Evolutionary conservation across 2,113 vertebrate genomes (phyloP).

Genomic region (Bufo bufo): DNA sequence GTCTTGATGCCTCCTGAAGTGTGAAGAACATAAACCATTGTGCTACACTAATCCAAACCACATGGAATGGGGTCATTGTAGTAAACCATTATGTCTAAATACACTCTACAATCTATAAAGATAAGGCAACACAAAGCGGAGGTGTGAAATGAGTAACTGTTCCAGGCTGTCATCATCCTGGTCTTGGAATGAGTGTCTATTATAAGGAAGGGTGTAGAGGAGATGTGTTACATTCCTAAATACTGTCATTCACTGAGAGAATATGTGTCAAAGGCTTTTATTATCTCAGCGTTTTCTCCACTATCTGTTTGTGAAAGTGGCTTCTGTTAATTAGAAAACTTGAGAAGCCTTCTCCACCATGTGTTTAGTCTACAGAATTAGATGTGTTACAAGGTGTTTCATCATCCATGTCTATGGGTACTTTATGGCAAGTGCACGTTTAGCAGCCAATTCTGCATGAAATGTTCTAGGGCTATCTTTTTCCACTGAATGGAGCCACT

Average conservation of each 20-base stretch:
- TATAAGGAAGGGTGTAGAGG: slow-evolving; percentile 67
- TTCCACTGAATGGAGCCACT: too few species aligned
- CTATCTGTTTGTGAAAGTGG: slow-evolving; percentile 43
- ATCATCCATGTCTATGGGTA: background rate
- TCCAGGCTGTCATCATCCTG: slow-evolving; percentile 69
- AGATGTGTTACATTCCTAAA: slow-evolving; percentile 71
- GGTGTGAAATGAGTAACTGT: slow-evolving; percentile 73
- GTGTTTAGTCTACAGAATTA: slow-evolving; percentile 26
- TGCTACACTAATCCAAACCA: slow-evolving; percentile 62
- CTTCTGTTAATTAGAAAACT: slow-evolving; percentile 61
- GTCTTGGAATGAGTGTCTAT: slow-evolving; percentile 67
- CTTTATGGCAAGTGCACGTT: background rate
- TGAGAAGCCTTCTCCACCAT: slow-evolving; percentile 37
- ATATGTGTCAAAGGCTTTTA: slow-evolving; percentile 58
- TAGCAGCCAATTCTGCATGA: background rate
- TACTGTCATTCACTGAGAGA: slow-evolving; percentile 61
- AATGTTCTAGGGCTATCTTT: too few species aligned
- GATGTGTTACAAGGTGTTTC: slow-evolving; percentile 8
- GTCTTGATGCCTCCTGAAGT: slow-evolving; percentile 73
- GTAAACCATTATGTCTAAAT: slow-evolving; percentile 71
- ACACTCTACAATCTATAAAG: slow-evolving; percentile 66
- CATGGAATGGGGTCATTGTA: slow-evolving; percentile 69
- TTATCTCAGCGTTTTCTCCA: slow-evolving; percentile 42
- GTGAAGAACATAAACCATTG: slow-evolving; percentile 78
- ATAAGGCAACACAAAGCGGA: slow-evolving; percentile 71